A percentile compares a stretch with the other conserved stretches of the same genome.
Conservation (phyloP, 2,888 invertebrate species). For the Drosophila recens region DNA sequence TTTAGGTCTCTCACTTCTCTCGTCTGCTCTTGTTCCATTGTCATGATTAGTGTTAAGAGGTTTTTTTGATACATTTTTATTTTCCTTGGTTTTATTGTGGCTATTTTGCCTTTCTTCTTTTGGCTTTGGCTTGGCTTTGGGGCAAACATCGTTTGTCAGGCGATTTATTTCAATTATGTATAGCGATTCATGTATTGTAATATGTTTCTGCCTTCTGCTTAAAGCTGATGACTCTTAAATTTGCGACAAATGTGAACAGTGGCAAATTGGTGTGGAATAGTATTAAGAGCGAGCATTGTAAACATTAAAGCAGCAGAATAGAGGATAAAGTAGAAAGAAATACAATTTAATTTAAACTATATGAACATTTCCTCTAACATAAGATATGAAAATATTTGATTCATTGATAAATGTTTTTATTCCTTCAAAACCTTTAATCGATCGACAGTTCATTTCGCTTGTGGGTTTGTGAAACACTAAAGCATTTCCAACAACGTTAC, state of each 20-base stretch:
- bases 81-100: constrained; percentile 29
- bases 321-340: no score
- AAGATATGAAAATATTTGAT: background rate
- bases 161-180: constrained; percentile 81
- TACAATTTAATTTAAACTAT: no score
- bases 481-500: background rate
- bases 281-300: no score
- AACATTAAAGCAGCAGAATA: no score
- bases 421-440: background rate
- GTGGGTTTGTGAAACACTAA: background rate
- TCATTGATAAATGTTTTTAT: background rate
- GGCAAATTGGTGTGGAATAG: constrained; percentile 3
- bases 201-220: constrained; percentile 24
- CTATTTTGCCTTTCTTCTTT: constrained; percentile 35
- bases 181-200: constrained; percentile 40
- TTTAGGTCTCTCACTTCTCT: constrained; percentile 1
- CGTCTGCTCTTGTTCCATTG: constrained; percentile 5
- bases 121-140: constrained; percentile 7
- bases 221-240: constrained; percentile 9
- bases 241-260: constrained; percentile 9
- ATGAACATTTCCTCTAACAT: no score
- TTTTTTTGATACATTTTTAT: constrained; percentile 38
- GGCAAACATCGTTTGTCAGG: constrained; percentile 69
- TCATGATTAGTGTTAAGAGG: constrained; percentile 71
- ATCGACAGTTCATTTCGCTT: background rate